These are phyloP conservation scores for honey bee (Apis mellifera) DNA, from an alignment of 1,140 invertebrate genomes.

Conservation along the genomic window DNA sequence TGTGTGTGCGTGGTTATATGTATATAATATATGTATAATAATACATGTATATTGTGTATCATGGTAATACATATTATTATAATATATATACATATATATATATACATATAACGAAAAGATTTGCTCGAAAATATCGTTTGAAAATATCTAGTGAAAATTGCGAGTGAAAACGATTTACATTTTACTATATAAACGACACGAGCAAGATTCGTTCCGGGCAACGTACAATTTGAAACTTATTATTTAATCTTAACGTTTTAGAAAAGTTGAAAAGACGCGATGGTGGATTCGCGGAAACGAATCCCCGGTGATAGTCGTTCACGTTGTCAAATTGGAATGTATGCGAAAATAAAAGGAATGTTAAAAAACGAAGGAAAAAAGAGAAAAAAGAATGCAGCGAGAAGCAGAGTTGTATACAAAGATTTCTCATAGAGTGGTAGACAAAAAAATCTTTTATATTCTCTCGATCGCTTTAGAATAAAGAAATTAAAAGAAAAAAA, in stretches of 20 bases:
- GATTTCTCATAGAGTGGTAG: neutral
- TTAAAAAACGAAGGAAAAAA: neutral
- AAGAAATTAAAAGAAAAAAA: neutral
- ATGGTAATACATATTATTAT: too few species aligned
- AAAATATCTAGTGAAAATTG: too few species aligned
- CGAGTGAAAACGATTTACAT: neutral
- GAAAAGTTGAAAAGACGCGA: conserved; percentile 36
- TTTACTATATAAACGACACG: neutral
- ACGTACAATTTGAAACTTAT: conserved; percentile 45
- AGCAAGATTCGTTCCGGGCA: conserved; percentile 37
- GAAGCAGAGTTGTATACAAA: neutral
- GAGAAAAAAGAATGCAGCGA: neutral
- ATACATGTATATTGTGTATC: too few species aligned
- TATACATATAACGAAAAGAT: too few species aligned
- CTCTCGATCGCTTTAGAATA: neutral
- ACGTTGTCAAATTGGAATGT: neutral
- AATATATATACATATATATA: too few species aligned
- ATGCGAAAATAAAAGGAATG: conserved; percentile 14
- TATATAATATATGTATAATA: too few species aligned
- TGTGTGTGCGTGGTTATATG: too few species aligned
- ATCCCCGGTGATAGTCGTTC: neutral
- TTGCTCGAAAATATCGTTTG: too few species aligned
- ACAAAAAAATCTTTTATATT: neutral
- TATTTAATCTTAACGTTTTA: conserved; percentile 37
- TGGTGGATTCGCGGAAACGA: conserved; percentile 24